phyloP scores from a whole-genome alignment of 2,797 vertebrate genomes.

The Bothrops alternatus region DNA sequence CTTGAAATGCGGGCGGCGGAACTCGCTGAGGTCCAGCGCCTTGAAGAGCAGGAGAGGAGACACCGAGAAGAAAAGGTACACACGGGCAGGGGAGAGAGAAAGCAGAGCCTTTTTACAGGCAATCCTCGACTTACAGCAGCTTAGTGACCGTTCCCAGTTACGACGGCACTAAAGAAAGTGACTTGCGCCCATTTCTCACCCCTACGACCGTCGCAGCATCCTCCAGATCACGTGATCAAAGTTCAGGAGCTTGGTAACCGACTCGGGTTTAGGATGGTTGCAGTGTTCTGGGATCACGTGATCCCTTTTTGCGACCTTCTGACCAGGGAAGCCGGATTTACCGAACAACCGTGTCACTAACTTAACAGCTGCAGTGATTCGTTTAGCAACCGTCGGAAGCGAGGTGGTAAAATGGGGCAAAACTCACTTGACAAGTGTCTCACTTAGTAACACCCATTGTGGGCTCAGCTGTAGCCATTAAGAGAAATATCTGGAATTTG shows the following conservation, averaged over 20 bases:
- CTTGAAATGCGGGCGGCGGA: conserved; percentile 79
- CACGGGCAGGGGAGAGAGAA: neutral
- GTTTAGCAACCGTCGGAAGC: no score
- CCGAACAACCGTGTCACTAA: no score
- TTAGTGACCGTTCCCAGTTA: neutral
- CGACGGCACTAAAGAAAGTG: neutral
- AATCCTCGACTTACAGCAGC: neutral
- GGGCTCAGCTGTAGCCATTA: no score
- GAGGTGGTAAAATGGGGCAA: no score
- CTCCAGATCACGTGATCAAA: neutral
- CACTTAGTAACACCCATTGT: no score
- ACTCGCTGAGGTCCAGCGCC: conserved; percentile 85
- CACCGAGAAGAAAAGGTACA: conserved; percentile 82
- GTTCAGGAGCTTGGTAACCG: neutral
- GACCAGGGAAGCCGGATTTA: no score
- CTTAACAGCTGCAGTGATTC: no score
- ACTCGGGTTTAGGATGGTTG: neutral
- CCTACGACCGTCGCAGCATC: neutral
- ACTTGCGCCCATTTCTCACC: neutral
- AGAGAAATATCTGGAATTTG: no score
- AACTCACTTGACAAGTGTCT: no score
- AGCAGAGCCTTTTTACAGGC: neutral
- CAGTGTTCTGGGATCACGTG: no score
- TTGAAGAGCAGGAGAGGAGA: conserved; percentile 88
- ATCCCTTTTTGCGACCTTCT: no score